Evolutionary conservation across 1,140 invertebrate species (phyloP), one percentile per base, ranked within the genome.

Genomic region (Ctenoplectra terminalis): DNA sequence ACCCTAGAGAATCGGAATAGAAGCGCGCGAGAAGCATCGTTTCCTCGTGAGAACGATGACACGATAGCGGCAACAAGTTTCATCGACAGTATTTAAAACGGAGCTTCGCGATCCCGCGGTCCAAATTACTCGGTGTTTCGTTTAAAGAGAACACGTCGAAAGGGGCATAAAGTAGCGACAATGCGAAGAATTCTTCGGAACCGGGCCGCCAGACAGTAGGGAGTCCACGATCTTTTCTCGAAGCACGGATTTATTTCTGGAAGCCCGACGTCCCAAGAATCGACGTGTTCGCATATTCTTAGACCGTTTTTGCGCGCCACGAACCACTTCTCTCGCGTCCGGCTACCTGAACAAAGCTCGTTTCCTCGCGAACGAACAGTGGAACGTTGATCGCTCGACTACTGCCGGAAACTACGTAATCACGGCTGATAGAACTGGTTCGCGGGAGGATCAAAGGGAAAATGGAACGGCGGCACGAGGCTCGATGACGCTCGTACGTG

Each of bases 161-260:
- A n/a, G n/a, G 46, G 46, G n/a, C 52, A 66, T 43, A 69, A 63
- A 83, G 66, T 64, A 58, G 26, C 69, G 71, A 75, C 70, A 66
- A 77, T 70, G 83, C 54, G 67, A 84, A 84, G 75, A 83, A 87
- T 79, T 72, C 48, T 70, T 40, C 69, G 75, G 66, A 72, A 83
- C 46, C 9, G 13, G 37, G 37, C 17, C 34, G 50, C n/a, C 40
- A 79, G 78, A 75, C 54, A 64, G 43, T 61, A n/a, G 70, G 60
- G 64, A 40, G 60, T 78, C 83, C 29, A 75, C 54, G 81, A 89
- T 90, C 89, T 88, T 91, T 89, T 85, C 73, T 56, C 73, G 63
- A 90, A 86, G 83, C 31, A 46, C 66, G 71, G 37, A 29, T 29
- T 82, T 86, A 86, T 86, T 86, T 78, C 43, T 40, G 70, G 61